A percentile compares a stretch with the other conserved stretches of the same genome.
Evolutionary conservation across 2,797 vertebrate genomes (phyloP).

Genomic region (Valencia hispanica): DNA sequence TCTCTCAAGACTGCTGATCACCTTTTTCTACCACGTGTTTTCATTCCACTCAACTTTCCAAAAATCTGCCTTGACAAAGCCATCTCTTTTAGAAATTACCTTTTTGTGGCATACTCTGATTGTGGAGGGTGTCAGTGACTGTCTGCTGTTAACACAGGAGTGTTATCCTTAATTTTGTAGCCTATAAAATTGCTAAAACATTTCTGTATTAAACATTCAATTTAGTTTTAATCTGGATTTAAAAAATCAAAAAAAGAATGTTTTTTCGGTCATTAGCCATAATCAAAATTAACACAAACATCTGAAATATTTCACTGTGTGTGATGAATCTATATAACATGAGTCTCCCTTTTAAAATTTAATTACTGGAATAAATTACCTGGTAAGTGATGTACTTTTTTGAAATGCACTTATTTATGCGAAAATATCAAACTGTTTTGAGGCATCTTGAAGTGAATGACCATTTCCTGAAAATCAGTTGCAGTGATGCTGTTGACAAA

Average conservation of each 20-base stretch:
- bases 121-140: too few species aligned
- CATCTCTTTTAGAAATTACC: neutral
- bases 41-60: neutral
- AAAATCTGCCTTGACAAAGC: neutral
- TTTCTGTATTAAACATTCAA: too few species aligned
- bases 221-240: too few species aligned
- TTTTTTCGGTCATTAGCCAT: too few species aligned
- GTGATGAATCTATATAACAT: too few species aligned
- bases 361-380: neutral
- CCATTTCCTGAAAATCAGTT: neutral
- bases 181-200: too few species aligned
- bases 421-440: neutral
- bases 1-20: neutral
- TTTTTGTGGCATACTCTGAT: too few species aligned
- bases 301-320: too few species aligned
- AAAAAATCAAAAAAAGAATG: too few species aligned
- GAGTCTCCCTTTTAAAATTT: neutral
- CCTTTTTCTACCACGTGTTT: neutral
- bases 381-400: neutral
- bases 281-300: too few species aligned
- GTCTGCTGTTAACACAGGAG: too few species aligned
- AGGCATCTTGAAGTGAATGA: neutral
- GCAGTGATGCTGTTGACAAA: slow-evolving; percentile 1
- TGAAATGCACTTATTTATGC: neutral
- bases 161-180: too few species aligned